Percentiles rank a stretch among this genome's conserved stretches.
Evolutionary conservation across 2,888 invertebrate genomes (phyloP).

Genomic region (Taenaris catops): DNA sequence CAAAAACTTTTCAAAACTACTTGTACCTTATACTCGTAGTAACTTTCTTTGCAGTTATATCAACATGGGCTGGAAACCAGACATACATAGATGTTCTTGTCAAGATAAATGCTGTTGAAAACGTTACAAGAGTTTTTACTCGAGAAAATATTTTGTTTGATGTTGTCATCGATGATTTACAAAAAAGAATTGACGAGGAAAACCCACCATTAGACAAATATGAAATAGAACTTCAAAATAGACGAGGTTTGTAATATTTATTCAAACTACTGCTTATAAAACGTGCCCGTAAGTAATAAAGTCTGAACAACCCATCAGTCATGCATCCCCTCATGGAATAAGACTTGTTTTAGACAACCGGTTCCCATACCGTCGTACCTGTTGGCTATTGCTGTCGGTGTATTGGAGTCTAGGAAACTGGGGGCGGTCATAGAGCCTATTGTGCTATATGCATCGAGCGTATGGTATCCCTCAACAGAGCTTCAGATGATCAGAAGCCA

Average conservation of each 20-base stretch:
- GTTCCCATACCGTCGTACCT: conserved; percentile 95
- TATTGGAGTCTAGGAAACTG: conserved; percentile 85
- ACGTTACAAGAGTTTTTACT: conserved; percentile 81
- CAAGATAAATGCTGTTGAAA: conserved; percentile 81
- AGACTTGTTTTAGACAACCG: too few relatives aligned
- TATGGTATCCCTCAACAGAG: too few relatives aligned
- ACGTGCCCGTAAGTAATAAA: conserved; percentile 13
- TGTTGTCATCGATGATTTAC: conserved; percentile 88
- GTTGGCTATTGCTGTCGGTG: conserved; percentile 93
- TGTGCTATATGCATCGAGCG: too few relatives aligned
- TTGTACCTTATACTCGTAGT: too few relatives aligned
- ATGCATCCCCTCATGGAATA: too few relatives aligned
- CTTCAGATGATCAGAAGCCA: too few relatives aligned
- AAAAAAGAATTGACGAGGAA: conserved; percentile 88
- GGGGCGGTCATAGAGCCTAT: too few relatives aligned
- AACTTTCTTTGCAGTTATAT: conserved; percentile 76
- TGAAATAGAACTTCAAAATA: conserved; percentile 83
- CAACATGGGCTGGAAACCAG: conserved; percentile 83
- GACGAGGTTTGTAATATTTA: conserved; percentile 77
- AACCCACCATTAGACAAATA: conserved; percentile 86
- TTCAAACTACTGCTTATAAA: neutral
- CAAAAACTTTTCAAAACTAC: too few relatives aligned
- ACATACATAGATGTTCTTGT: conserved; percentile 85
- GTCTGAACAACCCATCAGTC: too few relatives aligned
- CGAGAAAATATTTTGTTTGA: conserved; percentile 83